Base-by-base conservation (phyloP, 2,797 vertebrate genomes). In the Oreortyx pictus region DNA sequence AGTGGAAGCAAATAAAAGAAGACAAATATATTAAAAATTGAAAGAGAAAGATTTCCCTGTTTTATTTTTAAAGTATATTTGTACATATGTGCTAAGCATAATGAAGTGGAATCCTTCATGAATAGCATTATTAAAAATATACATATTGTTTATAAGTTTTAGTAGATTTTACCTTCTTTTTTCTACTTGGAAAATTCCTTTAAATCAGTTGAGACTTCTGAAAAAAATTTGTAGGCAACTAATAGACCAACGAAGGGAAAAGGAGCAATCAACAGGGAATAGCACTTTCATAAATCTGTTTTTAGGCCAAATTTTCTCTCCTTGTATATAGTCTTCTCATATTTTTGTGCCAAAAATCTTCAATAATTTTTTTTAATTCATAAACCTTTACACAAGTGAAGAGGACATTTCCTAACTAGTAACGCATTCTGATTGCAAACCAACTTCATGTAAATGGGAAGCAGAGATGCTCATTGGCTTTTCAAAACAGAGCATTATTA, bases 401-500 rank as follows among this genome's bases (percentile, higher is more conserved):
- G 33, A 79, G 35, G 68, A 67, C 35, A 80, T 87, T 82, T 93
- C 43, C 37, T 84, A 87, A 76, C 6, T 76, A 39, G 49, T 22
- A 74, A 27, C 39, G 44, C 35, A 61, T 91, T 64, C 31, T 49
- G 66, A 83, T 23, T 56, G 56, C 44, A 61, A 91, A 78, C 4
- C 35, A 71, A 8, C 12, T 78, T 41, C 5, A 77, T 74, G 70
- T 47, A 13, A 76, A 52, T n/a, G 23, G 14, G 1, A 8, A 86
- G 10, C 11, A 47, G 31, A 82, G 44, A 37, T 60, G 62, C 11
- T 82, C 8, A 29, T 7, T 20, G 57, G 23, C 10, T 80, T 86
- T 88, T 90, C 0, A 86, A 88, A 86, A 66, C 80, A 94, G 70
- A 91, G 39, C 29, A 94, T 96, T 86, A 41, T 56, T 88, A 43